Conservation (phyloP, 2,888 invertebrate genomes). For the Agrotis exclamationis region DNA sequence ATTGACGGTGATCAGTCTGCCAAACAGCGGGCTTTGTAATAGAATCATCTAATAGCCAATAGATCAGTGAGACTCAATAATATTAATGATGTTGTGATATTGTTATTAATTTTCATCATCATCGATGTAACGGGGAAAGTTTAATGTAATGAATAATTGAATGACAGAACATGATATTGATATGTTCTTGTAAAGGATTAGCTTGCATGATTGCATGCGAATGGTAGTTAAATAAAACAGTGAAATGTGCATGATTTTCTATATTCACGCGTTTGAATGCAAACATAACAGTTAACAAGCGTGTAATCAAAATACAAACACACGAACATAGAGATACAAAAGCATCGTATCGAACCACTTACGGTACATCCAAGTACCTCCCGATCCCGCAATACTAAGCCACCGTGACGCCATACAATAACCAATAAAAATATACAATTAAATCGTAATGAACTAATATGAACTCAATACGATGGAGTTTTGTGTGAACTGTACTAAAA, state of each 20-base stretch:
- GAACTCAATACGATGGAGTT: constrained; percentile 63
- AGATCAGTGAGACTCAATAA: constrained; percentile 39
- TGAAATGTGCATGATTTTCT: constrained; percentile 8
- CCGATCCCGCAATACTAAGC: constrained; percentile 56
- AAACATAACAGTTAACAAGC: constrained; percentile 13
- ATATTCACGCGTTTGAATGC: constrained; percentile 5
- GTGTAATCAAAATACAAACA: constrained; percentile 31
- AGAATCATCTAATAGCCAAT: constrained; percentile 38
- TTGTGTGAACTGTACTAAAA: constrained; percentile 78
- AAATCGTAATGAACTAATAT: constrained; percentile 58
- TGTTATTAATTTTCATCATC: constrained; percentile 31
- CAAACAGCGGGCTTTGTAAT: constrained; percentile 52
- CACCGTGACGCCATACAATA: constrained; percentile 60
- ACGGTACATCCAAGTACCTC: constrained; percentile 24
- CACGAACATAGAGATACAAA: constrained; percentile 32
- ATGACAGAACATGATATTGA: constrained; percentile 28
- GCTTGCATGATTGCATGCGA: constrained; percentile 33
- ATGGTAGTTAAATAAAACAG: constrained; percentile 9
- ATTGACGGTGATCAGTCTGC: constrained; percentile 53
- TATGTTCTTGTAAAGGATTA: constrained; percentile 9
- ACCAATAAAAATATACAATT: constrained; percentile 62
- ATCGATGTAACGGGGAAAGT: constrained; percentile 42
- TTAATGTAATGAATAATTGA: constrained; percentile 25
- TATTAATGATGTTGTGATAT: constrained; percentile 36
- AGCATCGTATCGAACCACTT: constrained; percentile 20